Evolutionary conservation across 2,797 vertebrate species (phyloP).

Genomic region (Poecilia wingei): DNA sequence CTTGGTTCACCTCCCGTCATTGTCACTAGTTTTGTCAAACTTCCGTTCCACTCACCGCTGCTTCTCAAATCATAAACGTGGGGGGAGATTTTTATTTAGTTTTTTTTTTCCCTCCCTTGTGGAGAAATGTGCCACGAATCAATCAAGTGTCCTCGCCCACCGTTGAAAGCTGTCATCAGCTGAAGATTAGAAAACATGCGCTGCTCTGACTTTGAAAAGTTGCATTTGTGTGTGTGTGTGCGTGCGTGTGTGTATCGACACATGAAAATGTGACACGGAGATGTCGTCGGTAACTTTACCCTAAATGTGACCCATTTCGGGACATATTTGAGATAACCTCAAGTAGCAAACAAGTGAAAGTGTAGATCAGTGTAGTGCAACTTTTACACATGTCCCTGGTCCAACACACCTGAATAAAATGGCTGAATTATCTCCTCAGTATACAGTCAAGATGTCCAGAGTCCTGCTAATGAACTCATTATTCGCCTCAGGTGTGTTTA

Average conservation of each 20-base stretch:
- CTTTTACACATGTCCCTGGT: no score
- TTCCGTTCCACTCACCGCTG: neutral
- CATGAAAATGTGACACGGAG: neutral
- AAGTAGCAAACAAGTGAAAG: no score
- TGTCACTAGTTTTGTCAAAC: conserved; percentile 2
- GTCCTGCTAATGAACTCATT: neutral
- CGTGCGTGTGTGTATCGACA: neutral
- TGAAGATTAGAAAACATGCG: neutral
- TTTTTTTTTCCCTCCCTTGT: neutral
- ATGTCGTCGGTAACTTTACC: neutral
- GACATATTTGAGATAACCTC: neutral
- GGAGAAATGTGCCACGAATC: neutral
- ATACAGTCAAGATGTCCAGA: neutral
- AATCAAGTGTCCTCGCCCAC: conserved; percentile 5
- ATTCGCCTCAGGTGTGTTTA: neutral
- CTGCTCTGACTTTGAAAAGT: conserved; percentile 10
- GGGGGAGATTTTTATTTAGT: neutral
- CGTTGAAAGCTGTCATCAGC: conserved; percentile 8
- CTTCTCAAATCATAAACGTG: neutral
- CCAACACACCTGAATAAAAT: no score
- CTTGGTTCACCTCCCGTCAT: conserved; percentile 2
- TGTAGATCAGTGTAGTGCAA: no score
- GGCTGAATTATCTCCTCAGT: neutral
- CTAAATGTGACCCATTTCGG: neutral
- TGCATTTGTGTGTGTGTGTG: neutral